Percentiles rank a stretch among this genome's conserved stretches.
Conservation (phyloP, 2,113 vertebrate genomes). For the Solea solea region DNA sequence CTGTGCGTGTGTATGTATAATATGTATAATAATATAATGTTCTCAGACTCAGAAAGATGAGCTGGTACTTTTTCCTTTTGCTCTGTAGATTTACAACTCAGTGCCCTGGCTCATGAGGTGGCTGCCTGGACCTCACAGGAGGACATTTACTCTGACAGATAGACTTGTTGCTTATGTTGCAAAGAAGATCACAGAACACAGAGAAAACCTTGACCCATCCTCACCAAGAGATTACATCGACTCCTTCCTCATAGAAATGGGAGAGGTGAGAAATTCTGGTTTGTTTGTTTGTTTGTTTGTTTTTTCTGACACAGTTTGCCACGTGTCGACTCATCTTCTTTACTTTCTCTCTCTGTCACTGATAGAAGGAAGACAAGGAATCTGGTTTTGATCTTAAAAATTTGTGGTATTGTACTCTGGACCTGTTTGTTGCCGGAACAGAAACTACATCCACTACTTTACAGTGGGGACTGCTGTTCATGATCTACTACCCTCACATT, state of each 20-base stretch:
- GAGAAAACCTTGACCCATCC: constrained; percentile 73
- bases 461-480: constrained; percentile 84
- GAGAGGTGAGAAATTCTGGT: constrained; percentile 75
- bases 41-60: background rate
- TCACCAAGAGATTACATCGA: constrained; percentile 85
- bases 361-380: constrained; percentile 23
- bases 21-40: too few species aligned
- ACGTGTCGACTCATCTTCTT: background rate
- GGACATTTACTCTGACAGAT: constrained; percentile 39
- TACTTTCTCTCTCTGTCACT: background rate
- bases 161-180: constrained; percentile 59
- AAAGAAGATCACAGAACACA: constrained; percentile 76
- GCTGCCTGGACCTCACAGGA: constrained; percentile 82
- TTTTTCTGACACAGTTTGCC: background rate
- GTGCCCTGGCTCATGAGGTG: constrained; percentile 78
- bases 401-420: constrained; percentile 66
- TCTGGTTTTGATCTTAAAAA: constrained; percentile 77
- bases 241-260: constrained; percentile 84
- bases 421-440: constrained; percentile 84
- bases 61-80: background rate
- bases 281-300: too few species aligned
- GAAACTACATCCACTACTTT: constrained; percentile 85
- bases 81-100: constrained; percentile 75
- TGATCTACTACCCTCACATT: constrained; percentile 81
- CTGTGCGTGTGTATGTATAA: too few species aligned